Evolutionary conservation across 1,140 invertebrate genomes (phyloP), one percentile per base, ranked within the genome.

Genomic region (Cherax quadricarinatus): DNA sequence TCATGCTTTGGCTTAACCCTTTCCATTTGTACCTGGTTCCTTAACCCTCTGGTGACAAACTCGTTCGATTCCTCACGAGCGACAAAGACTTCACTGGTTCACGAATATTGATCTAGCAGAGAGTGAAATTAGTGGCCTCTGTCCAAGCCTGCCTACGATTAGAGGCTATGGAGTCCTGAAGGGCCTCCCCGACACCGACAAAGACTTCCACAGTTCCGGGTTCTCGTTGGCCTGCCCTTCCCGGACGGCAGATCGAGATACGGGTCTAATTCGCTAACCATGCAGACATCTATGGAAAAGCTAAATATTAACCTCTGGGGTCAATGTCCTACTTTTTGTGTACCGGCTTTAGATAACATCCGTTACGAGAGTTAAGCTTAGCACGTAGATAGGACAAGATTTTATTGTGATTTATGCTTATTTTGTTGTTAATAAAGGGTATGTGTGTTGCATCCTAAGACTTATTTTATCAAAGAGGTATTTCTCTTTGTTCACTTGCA

Each of bases 1-100:
- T 89, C 88, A 89, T 88, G 86, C 75, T 75, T 88, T 84, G 88
- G 80, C 81, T 89, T 89, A 89, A 89, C 88, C 88, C 88, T 89
- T 89, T 83, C 81, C 88, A 89, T 75, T 84, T 84, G 88, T 89
- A 83, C 88, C 80, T 89, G 81, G 60, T 89, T 84, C 84, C 88
- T 89, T 84, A 89, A 75, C 88, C 88, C 88, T 89, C 49, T 84
- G 80, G 88, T 89, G 88, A 89, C 88, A 89, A 84, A 89, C 88
- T 66, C 53, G 88, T 89, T 75, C 88, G 88, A 89, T 89, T 89
- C 88, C 88, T 73, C 62, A 75, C 66, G 30, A 21, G 49, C 62
- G 88, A 89, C 81, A 53, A 30, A 53, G 88, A 49, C 62, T 89
- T 84, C 30, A 60, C 62, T 5, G 62, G 62, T 14, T 21, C 16